Evolutionary conservation across 2,888 invertebrate species (phyloP), one percentile per base, ranked within the genome.

Genomic region (Neuroscelio doddi): DNA sequence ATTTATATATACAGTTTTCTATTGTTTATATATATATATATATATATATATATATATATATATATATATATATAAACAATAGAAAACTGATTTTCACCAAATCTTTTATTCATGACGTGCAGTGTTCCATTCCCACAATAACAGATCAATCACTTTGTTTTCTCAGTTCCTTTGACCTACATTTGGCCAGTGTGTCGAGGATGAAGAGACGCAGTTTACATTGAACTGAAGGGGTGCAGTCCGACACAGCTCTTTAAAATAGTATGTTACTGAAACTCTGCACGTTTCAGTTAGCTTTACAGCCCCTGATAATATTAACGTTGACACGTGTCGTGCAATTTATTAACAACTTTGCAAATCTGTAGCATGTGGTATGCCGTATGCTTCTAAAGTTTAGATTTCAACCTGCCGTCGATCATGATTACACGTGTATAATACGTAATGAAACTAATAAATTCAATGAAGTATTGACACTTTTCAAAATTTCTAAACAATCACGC

Each of bases 311-410:
- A 59, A 69, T 69, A 69, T 58, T 63, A 61, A 68, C 58, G 68
- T 64, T 61, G 62, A 71, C 64, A 53, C 68, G 61, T 64, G 64
- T 53, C 59, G 46, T 59, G 38, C 58, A 55, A 68, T 67, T 64
- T 55, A 55, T 49, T 49, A 63, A 64, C 55, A 53, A 58, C 66
- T 73, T 67, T 68, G 63, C 65, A 47, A 64, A 65, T 62, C 38
- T 58, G 51, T 59, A 67, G 69, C 73, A 73, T 70, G 73, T 71
- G 72, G 63, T 21, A 12, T 42, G 42, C 62, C 68, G 68, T 55
- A 65, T 69, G 72, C 52, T 52, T 57, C 68, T 50, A 68, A 61
- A 55, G 41, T 68, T 50, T 36, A 14, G 32, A 8, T 16, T 15
- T 36, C 29, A 45, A 44, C 36, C 39, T 29, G 45, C 39, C 46